Conservation (phyloP, 2,797 vertebrate genomes). For the Xerus rutilus region DNA sequence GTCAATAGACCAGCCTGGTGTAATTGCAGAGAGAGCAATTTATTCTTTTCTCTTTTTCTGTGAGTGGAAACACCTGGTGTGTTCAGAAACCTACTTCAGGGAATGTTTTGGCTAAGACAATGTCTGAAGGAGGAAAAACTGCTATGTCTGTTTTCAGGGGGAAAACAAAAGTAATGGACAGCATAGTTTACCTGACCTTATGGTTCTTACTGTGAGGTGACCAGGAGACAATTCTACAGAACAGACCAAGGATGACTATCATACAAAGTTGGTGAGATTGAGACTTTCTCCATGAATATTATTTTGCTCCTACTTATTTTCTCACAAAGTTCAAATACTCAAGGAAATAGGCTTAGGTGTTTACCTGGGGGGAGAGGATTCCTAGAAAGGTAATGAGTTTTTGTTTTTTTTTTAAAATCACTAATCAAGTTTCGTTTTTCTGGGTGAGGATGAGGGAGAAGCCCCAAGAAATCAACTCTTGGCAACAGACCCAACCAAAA, state of each 20-base stretch:
- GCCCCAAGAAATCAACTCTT: not conserved
- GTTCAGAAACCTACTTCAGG: not conserved
- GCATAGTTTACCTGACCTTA: too few relatives aligned
- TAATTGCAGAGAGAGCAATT: slow-evolving; percentile 53
- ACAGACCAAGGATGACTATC: not conserved
- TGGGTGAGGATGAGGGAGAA: not conserved
- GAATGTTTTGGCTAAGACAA: not conserved
- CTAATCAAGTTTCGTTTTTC: not conserved
- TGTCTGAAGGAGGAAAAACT: not conserved
- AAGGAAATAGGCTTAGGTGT: not conserved
- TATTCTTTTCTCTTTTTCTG: not conserved
- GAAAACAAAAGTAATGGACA: too few relatives aligned
- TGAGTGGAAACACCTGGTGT: not conserved
- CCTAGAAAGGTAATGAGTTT: not conserved
- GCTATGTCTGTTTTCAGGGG: not conserved
- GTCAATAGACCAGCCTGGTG: not conserved
- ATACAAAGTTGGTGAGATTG: not conserved
- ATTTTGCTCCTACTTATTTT: not conserved
- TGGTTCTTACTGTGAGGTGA: not conserved
- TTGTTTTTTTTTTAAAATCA: not conserved
- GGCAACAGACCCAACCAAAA: not conserved
- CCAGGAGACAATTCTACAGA: not conserved
- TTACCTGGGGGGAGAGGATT: not conserved
- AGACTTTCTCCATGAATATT: not conserved
- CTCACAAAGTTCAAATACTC: not conserved